Conservation (phyloP, 1,140 invertebrate genomes). For the Sinella curviseta region DNA sequence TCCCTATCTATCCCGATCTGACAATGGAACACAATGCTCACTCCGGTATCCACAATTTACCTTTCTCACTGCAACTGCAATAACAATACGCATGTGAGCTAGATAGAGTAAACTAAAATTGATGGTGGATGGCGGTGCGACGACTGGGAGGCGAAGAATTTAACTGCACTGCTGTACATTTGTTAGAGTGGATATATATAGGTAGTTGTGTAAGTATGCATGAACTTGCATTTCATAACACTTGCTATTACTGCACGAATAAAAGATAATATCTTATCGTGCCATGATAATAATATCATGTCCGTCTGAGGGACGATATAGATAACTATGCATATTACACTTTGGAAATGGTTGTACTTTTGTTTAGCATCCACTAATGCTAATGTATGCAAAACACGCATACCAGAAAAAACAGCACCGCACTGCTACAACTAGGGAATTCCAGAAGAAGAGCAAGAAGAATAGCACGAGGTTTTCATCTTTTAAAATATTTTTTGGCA, state of each 20-base stretch:
- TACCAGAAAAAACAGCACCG: neutral
- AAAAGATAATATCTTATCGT: neutral
- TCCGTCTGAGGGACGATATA: neutral
- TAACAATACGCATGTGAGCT: too few relatives aligned
- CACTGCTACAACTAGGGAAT: neutral
- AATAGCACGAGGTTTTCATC: too few relatives aligned
- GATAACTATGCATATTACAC: neutral
- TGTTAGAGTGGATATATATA: neutral
- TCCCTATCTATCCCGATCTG: too few relatives aligned
- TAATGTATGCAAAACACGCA: neutral
- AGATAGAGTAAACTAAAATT: neutral
- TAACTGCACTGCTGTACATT: too few relatives aligned
- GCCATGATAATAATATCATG: neutral
- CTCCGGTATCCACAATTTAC: too few relatives aligned
- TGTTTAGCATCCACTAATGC: too few relatives aligned
- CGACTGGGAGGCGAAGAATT: too few relatives aligned
- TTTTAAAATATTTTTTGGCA: too few relatives aligned
- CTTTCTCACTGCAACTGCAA: too few relatives aligned
- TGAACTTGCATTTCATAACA: neutral
- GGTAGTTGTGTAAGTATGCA: neutral
- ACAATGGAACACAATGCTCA: too few relatives aligned
- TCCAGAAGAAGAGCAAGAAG: neutral
- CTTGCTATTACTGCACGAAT: neutral
- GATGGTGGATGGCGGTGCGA: neutral
- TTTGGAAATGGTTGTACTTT: neutral